phyloP scores from a whole-genome alignment of 2,113 vertebrate species.

The Proterorhinus semilunaris region DNA sequence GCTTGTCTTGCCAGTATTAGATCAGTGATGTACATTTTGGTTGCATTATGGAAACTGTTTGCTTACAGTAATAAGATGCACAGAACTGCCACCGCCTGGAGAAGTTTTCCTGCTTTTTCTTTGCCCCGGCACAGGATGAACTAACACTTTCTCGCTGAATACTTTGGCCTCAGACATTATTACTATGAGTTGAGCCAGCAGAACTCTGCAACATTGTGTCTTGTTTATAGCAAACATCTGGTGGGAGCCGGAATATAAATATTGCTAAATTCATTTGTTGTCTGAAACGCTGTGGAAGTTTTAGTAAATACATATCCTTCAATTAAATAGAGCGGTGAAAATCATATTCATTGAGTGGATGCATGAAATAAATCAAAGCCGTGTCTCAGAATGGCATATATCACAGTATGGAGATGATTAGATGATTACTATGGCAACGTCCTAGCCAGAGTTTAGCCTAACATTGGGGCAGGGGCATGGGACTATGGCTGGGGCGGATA shows the following conservation, averaged over 20 bases:
- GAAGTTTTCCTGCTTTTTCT: constrained; percentile 3
- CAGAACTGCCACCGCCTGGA: background rate
- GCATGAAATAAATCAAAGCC: background rate
- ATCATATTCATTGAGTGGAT: constrained; percentile 11
- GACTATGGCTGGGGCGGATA: no score
- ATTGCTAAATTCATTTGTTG: constrained; percentile 24
- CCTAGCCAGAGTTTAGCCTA: no score
- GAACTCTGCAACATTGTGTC: background rate
- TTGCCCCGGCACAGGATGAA: background rate
- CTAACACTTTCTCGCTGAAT: background rate
- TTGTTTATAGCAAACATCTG: constrained; percentile 10
- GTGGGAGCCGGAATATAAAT: background rate
- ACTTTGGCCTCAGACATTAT: background rate
- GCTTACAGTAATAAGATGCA: background rate
- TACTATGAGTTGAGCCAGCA: constrained; percentile 13
- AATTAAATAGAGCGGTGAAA: constrained; percentile 25
- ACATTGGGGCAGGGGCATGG: no score
- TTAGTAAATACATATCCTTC: constrained; percentile 29
- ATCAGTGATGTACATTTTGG: no score
- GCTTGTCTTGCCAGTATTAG: no score
- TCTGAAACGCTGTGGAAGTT: constrained; percentile 7
- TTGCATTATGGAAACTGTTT: background rate
- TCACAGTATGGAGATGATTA: no score
- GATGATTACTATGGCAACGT: no score
- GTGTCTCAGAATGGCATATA: no score